These are phyloP conservation scores for Chironomus tentans DNA, from an alignment of 2,888 invertebrate genomes.

Conservation along the genomic window DNA sequence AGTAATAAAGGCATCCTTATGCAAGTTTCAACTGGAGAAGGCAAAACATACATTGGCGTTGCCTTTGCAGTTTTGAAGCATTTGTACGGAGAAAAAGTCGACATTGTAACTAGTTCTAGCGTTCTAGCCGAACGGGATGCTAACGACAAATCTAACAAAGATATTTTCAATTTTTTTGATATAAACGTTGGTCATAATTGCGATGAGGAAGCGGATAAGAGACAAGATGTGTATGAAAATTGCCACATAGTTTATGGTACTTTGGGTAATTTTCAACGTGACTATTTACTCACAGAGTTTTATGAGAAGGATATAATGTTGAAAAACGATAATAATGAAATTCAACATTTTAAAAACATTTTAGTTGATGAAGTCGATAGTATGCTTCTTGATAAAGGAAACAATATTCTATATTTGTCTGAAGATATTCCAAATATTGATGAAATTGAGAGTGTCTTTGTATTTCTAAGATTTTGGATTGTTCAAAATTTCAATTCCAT, in stretches of 20 bases:
- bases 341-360: slow-evolving; percentile 32
- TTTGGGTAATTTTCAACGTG: slow-evolving; percentile 26
- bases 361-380: slow-evolving; percentile 42
- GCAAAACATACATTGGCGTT: slow-evolving; percentile 10
- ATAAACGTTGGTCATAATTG: background rate
- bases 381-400: slow-evolving; percentile 40
- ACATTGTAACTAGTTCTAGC: slow-evolving; percentile 13
- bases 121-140: slow-evolving; percentile 11
- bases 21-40: slow-evolving; percentile 12
- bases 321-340: background rate
- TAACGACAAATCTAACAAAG: background rate
- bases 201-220: background rate
- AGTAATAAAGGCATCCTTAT: background rate
- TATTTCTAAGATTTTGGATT: slow-evolving; percentile 33
- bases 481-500: background rate
- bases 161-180: slow-evolving; percentile 1
- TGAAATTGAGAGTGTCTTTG: slow-evolving; percentile 35
- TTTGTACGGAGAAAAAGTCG: background rate
- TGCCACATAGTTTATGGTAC: slow-evolving; percentile 8
- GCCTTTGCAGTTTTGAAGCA: background rate
- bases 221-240: background rate
- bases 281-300: slow-evolving; percentile 32
- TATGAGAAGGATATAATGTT: slow-evolving; percentile 34
- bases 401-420: slow-evolving; percentile 38
- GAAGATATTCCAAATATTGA: slow-evolving; percentile 37